Evolutionary conservation across 2,797 vertebrate species (phyloP).

Genomic region (Sebastiscus tertius): DNA sequence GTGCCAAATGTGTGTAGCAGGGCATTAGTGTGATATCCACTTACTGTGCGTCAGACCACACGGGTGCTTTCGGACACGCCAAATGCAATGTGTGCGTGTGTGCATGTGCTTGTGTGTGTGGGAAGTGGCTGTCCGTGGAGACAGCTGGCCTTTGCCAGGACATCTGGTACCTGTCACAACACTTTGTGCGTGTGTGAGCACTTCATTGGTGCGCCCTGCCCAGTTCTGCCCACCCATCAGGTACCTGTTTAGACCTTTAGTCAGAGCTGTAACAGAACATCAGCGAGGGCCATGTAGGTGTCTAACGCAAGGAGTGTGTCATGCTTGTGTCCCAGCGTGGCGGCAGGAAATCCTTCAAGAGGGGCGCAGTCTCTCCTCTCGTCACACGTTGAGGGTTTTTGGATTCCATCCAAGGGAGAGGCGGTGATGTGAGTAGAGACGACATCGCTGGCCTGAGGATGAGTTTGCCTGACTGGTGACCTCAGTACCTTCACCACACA

Average conservation of each 20-base stretch:
- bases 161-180: conserved; percentile 75
- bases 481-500: conserved; percentile 17
- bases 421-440: conserved; percentile 41
- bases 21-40: neutral
- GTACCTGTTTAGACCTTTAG: conserved; percentile 70
- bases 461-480: conserved; percentile 53
- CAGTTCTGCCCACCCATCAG: conserved; percentile 64
- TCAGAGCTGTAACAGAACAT: conserved; percentile 56
- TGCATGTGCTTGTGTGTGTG: neutral
- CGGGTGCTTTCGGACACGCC: conserved; percentile 18
- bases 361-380: neutral
- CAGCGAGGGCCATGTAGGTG: conserved; percentile 53
- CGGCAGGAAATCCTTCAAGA: conserved; percentile 44
- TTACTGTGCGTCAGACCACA: conserved; percentile 7
- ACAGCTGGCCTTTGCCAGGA: conserved; percentile 66
- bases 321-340: conserved; percentile 49
- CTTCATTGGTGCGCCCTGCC: conserved; percentile 56
- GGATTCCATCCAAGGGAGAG: conserved; percentile 39
- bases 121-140: conserved; percentile 25
- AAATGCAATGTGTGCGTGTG: neutral
- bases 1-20: conserved; percentile 12
- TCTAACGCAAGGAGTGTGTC: conserved; percentile 53
- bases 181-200: conserved; percentile 49
- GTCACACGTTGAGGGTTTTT: conserved; percentile 31
- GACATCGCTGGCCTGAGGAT: conserved; percentile 41